Conservation (phyloP, 92 coral and sea anemone species). For the Micromussa lordhowensis region DNA sequence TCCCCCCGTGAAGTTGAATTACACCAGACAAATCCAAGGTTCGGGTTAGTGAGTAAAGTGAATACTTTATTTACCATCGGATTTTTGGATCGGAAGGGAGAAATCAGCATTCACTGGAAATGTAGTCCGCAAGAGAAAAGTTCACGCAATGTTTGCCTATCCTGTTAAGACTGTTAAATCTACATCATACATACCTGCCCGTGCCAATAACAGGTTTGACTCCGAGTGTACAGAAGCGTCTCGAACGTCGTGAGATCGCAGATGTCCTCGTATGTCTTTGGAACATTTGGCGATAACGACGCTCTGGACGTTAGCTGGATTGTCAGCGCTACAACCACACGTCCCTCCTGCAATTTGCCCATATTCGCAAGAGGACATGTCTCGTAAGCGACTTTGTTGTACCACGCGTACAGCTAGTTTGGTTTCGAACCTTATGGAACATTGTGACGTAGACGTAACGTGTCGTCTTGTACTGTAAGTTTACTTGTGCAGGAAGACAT, state of each 20-base stretch:
- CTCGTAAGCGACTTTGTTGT: too few species aligned
- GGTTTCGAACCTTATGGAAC: background rate
- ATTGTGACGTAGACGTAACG: background rate
- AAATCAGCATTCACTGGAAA: too few species aligned
- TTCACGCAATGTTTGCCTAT: background rate
- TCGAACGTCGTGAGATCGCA: conserved; percentile 16
- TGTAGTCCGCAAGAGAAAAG: background rate
- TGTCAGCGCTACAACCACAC: conserved; percentile 56
- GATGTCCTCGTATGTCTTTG: conserved; percentile 19
- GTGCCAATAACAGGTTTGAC: conserved; percentile 26
- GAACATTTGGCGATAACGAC: conserved; percentile 31
- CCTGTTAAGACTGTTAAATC: background rate
- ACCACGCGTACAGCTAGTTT: background rate
- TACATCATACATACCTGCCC: conserved; percentile 38
- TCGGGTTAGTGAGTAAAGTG: too few species aligned
- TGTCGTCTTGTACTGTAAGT: background rate
- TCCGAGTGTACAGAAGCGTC: conserved; percentile 36
- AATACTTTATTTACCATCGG: too few species aligned
- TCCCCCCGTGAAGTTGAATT: too few species aligned
- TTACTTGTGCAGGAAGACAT: too few species aligned
- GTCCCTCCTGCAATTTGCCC: conserved; percentile 35
- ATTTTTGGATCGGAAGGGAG: too few species aligned
- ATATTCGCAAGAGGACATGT: conserved; percentile 36
- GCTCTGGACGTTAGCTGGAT: conserved; percentile 29
- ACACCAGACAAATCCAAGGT: too few species aligned